Base-by-base conservation (phyloP, 2,888 invertebrate genomes). In the Drosophila affinis region DNA sequence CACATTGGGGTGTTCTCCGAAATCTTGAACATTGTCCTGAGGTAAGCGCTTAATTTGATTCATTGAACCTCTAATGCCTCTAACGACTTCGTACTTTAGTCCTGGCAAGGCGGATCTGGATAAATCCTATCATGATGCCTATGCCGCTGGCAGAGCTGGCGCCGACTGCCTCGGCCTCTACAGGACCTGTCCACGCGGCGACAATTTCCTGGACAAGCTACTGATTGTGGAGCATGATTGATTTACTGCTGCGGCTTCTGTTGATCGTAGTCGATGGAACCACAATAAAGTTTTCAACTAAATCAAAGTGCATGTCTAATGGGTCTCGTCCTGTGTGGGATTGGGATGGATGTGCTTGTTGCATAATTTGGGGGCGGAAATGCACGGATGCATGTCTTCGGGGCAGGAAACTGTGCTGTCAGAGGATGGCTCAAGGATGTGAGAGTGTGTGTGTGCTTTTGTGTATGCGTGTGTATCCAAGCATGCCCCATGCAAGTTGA, bases 141-240 rank as follows among this genome's bases (percentile, higher is more conserved):
- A 94, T 14, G 91, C 91, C 44, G 94, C 94, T 45, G 96, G 96
- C 1, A 91, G 93, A 73, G 94, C 93, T 86, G 94, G 95, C 91
- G 94, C 94, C 63, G 93, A 95, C 91, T 96, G 96, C 83, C 89
- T 93, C 14, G 92, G 92, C 34, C 91, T 94, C n/a, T 96, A 94
- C 90, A 90, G 92, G n/a, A 91, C 91, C 1, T 96, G 96, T 83
- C 94, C 94, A 17, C 91, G 93, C 71, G 95, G 94, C 12, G 92
- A 93, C 70, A 95, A 95, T 10, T 88, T 96, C 46, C 91, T 96
- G 83, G 95, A 95, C 85, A 79, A 73, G 18, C 78, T 82, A 64
- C 62, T 90, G 64, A 62, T 88, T 53, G 32, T 74, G 54, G 89
- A 88, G 56, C 65, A 61, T 89, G 95, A 95, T 85, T 76, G 70